Percentiles rank a stretch among this genome's conserved stretches.
Evolutionary conservation across 2,113 vertebrate species (phyloP).

Genomic region (Dicerorhinus sumatrensis): DNA sequence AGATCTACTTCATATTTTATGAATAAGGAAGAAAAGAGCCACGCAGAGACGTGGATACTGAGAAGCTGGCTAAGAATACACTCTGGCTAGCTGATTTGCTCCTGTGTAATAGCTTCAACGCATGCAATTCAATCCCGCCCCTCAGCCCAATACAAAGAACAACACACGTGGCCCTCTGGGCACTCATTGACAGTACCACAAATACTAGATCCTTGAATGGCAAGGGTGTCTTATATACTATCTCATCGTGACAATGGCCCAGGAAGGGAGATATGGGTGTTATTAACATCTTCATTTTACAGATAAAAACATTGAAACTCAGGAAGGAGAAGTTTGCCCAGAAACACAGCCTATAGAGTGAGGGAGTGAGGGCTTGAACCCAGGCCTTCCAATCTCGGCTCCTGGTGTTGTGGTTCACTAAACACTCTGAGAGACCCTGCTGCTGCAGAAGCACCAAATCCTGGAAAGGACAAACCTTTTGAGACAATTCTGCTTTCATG

Average conservation of each 20-base stretch:
- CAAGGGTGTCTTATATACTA: not conserved
- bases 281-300: not conserved
- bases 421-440: not conserved
- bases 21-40: not conserved
- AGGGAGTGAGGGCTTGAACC: not conserved
- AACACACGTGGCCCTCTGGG: not conserved
- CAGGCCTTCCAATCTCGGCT: not conserved
- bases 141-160: not conserved
- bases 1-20: not conserved
- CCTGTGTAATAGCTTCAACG: not conserved
- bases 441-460: not conserved
- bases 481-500: not conserved
- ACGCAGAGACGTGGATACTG: not conserved
- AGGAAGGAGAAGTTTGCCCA: not conserved
- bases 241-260: not conserved
- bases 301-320: not conserved
- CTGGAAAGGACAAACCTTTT: not conserved
- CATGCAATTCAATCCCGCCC: not conserved
- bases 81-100: not conserved
- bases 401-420: not conserved
- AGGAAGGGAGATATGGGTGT: not conserved
- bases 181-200: not conserved
- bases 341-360: not conserved
- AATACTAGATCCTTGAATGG: not conserved
- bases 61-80: not conserved